Evolutionary conservation across 2,113 vertebrate genomes (phyloP).

Genomic region (Phrynocephalus versicolor): DNA sequence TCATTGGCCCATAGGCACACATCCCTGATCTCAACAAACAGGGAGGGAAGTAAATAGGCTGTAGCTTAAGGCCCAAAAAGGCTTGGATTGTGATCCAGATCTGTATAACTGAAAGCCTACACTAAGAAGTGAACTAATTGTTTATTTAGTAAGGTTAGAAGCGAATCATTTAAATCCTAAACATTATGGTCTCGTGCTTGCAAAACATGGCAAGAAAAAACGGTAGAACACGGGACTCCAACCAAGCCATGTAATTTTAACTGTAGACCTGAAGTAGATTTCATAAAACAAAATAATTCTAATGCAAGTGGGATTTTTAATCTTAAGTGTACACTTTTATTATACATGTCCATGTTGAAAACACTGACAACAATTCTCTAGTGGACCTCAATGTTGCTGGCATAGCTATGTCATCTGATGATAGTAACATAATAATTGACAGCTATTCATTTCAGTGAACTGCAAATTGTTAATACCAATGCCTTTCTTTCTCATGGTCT

Average conservation of each 20-base stretch:
- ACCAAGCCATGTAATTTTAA: constrained; percentile 47
- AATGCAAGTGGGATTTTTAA: constrained; percentile 17
- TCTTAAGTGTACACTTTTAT: constrained; percentile 46
- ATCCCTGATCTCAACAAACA: not conserved
- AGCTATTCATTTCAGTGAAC: not conserved
- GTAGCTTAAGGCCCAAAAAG: not conserved
- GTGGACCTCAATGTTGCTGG: constrained; percentile 16
- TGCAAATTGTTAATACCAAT: fast-evolving
- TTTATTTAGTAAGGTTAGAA: constrained; percentile 22
- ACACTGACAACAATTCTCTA: not conserved
- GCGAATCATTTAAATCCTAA: constrained; percentile 14
- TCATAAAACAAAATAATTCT: constrained; percentile 3
- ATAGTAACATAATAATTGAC: constrained; percentile 23
- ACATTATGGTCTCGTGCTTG: not conserved
- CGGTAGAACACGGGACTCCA: constrained; percentile 69
- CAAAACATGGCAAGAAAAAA: constrained; percentile 36
- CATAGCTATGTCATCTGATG: constrained; percentile 38
- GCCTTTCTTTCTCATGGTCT: constrained; percentile 44
- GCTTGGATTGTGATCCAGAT: constrained; percentile 9
- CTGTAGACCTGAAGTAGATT: not conserved
- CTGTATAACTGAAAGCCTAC: constrained; percentile 23
- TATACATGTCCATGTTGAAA: constrained; percentile 24
- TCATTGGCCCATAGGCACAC: too few relatives aligned
- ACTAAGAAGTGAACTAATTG: constrained; percentile 23
- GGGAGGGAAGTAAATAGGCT: not conserved